phyloP scores from a whole-genome alignment of 30 jellyfish, hydroid and myxozoan species.

The Hydractinia symbiolongicarpus region DNA sequence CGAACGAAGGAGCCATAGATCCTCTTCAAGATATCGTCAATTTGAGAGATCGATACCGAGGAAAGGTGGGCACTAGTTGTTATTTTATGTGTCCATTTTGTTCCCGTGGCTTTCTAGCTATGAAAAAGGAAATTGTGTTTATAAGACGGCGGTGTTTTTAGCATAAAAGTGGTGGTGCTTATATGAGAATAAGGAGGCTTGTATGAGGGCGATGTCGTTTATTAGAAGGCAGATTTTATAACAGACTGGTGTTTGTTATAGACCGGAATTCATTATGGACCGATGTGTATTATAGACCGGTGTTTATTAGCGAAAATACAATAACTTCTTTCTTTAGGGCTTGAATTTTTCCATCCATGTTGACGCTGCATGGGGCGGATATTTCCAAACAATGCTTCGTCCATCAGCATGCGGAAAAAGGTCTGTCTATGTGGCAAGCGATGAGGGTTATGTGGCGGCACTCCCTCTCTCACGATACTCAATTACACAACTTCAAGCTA shows the following conservation, averaged over 20 bases:
- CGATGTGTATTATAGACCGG: no score
- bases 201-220: no score
- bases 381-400: constrained; percentile 35
- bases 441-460: constrained; percentile 33
- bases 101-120: no score
- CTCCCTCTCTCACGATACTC: constrained; percentile 41
- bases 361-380: constrained; percentile 47
- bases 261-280: no score
- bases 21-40: constrained; percentile 27
- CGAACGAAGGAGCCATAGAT: constrained; percentile 66
- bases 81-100: no score
- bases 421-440: background rate
- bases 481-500: constrained; percentile 23
- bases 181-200: no score
- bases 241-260: no score
- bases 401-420: constrained; percentile 12
- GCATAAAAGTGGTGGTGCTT: no score
- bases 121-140: no score
- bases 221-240: no score
- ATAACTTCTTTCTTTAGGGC: constrained; percentile 27
- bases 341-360: constrained; percentile 31
- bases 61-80: constrained; percentile 19
- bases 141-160: no score
- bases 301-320: no score
- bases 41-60: constrained; percentile 32